Conservation (phyloP, 2,888 invertebrate genomes). For the Apotomis betuletana region DNA sequence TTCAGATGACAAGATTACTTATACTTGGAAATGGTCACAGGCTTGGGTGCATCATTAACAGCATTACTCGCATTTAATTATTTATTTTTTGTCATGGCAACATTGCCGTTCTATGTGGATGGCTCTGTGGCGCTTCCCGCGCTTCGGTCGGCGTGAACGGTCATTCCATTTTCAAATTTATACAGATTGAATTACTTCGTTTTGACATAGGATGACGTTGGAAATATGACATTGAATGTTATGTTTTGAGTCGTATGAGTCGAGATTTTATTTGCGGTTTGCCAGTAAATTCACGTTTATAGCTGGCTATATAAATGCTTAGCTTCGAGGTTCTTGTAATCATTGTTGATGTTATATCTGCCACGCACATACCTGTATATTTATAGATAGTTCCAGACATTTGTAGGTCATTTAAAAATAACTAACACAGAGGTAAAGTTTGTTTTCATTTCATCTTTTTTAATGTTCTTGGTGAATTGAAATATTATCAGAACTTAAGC, state of each 20-base stretch:
- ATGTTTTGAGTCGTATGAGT: constrained; percentile 56
- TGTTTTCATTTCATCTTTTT: too few relatives aligned
- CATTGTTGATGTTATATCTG: constrained; percentile 6
- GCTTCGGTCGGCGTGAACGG: constrained; percentile 12
- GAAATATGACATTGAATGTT: constrained; percentile 32
- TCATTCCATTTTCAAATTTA: constrained; percentile 24
- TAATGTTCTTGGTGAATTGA: too few relatives aligned
- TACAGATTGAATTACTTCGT: constrained; percentile 2
- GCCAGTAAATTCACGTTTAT: constrained; percentile 70
- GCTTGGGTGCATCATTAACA: constrained; percentile 76
- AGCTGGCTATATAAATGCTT: constrained; percentile 53
- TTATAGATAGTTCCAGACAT: constrained; percentile 1
- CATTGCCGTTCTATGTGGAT: constrained; percentile 30
- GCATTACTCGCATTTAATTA: constrained; percentile 76
- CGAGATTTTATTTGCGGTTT: constrained; percentile 76
- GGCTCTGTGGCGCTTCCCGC: constrained; percentile 32
- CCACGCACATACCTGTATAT: constrained; percentile 12
- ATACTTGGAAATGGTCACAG: constrained; percentile 79
- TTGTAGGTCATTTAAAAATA: not conserved
- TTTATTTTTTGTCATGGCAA: constrained; percentile 52
- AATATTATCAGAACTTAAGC: too few relatives aligned
- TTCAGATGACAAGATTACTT: constrained; percentile 76
- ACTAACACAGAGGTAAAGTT: too few relatives aligned
- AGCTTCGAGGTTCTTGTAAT: constrained; percentile 37
- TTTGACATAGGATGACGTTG: constrained; percentile 9